Evolutionary conservation across 2,888 invertebrate genomes (phyloP).

Genomic region (Podotricha telesiphe): DNA sequence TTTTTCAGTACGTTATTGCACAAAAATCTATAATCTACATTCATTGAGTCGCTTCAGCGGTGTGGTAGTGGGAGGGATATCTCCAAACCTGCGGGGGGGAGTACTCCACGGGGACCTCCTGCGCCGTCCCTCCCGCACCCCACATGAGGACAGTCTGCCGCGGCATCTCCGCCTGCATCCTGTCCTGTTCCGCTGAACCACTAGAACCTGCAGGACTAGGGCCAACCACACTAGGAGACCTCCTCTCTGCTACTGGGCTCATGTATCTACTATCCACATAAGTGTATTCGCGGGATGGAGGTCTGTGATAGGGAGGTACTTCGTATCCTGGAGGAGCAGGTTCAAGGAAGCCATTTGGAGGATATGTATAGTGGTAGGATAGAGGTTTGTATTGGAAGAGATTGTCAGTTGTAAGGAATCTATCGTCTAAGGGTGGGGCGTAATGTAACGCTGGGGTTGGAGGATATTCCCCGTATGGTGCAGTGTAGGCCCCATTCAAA

Average conservation of each 20-base stretch:
- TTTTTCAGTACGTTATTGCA: slow-evolving; percentile 47
- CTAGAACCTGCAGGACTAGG: slow-evolving; percentile 77
- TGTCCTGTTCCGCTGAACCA: slow-evolving; percentile 72
- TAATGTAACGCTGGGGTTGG: slow-evolving; percentile 88
- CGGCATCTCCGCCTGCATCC: slow-evolving; percentile 84
- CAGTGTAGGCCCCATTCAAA: slow-evolving; percentile 90
- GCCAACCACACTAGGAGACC: slow-evolving; percentile 84
- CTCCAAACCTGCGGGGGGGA: slow-evolving; percentile 82
- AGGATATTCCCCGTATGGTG: slow-evolving; percentile 89
- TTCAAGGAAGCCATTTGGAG: slow-evolving; percentile 93
- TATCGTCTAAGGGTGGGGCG: slow-evolving; percentile 85
- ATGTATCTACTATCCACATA: slow-evolving; percentile 84
- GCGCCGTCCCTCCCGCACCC: slow-evolving; percentile 85
- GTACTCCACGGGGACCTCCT: slow-evolving; percentile 76
- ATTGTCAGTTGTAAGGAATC: slow-evolving; percentile 92
- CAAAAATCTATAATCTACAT: slow-evolving; percentile 51
- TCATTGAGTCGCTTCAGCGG: slow-evolving; percentile 80
- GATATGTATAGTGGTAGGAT: slow-evolving; percentile 90
- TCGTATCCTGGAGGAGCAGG: slow-evolving; percentile 86
- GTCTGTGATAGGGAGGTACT: slow-evolving; percentile 86
- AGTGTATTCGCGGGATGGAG: slow-evolving; percentile 82
- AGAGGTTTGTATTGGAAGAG: slow-evolving; percentile 95
- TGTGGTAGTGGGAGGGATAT: slow-evolving; percentile 79
- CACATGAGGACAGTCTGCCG: slow-evolving; percentile 97
- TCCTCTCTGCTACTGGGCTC: slow-evolving; percentile 85